These are phyloP conservation scores for Panurus biarmicus DNA, from an alignment of 2,113 vertebrate species.

Conservation along the genomic window DNA sequence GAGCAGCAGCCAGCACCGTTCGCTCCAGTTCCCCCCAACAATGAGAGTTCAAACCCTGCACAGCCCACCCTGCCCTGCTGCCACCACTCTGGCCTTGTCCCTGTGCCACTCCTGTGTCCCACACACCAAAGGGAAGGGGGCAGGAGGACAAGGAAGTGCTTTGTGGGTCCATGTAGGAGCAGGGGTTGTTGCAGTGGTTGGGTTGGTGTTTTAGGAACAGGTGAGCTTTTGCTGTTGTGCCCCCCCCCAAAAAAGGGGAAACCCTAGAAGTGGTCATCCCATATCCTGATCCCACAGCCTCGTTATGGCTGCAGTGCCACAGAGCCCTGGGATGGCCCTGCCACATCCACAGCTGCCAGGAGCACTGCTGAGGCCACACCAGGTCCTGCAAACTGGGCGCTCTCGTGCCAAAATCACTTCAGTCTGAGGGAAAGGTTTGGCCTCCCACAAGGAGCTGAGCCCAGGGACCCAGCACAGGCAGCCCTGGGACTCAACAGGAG, in stretches of 20 bases:
- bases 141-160: background rate
- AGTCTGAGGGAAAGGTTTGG: background rate
- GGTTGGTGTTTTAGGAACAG: background rate
- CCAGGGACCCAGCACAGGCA: background rate
- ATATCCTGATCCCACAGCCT: background rate
- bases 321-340: background rate
- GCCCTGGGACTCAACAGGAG: background rate
- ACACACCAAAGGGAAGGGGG: rapidly evolving
- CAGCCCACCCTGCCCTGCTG: background rate
- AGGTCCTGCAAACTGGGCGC: background rate
- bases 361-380: background rate
- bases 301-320: background rate
- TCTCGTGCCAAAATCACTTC: rapidly evolving
- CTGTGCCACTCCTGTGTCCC: background rate
- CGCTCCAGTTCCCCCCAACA: background rate
- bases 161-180: rapidly evolving
- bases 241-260: background rate
- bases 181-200: too few species aligned
- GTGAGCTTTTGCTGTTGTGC: background rate
- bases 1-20: background rate
- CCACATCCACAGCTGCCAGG: background rate
- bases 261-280: background rate
- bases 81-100: background rate
- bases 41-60: background rate
- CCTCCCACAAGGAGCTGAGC: background rate